phyloP scores from a whole-genome alignment of 1,140 invertebrate species.

The Calycopis cecrops region DNA sequence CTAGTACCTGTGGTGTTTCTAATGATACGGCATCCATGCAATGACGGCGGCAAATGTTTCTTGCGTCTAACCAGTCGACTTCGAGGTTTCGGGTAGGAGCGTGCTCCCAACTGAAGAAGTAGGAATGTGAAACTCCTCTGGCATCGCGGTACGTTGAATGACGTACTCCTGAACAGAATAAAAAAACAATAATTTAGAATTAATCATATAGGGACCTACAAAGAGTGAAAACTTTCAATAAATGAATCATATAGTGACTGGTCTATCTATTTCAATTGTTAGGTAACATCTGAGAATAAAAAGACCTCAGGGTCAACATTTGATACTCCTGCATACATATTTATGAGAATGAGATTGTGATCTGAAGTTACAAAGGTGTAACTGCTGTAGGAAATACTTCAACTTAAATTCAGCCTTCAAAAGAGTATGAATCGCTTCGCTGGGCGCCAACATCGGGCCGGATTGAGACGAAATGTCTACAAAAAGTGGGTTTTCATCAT shows the following conservation, averaged over 20 bases:
- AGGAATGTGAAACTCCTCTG: constrained; percentile 89
- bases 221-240: too few relatives aligned
- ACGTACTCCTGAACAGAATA: constrained; percentile 79
- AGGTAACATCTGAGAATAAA: too few relatives aligned
- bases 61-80: constrained; percentile 92
- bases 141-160: constrained; percentile 91
- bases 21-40: constrained; percentile 95
- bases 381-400: too few relatives aligned
- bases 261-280: too few relatives aligned
- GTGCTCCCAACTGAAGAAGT: constrained; percentile 96
- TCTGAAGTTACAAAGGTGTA: too few relatives aligned
- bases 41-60: constrained; percentile 93
- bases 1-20: constrained; percentile 87
- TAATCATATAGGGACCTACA: too few relatives aligned
- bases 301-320: too few relatives aligned
- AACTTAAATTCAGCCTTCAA: constrained; percentile 12
- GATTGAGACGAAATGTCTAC: not conserved
- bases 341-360: too few relatives aligned
- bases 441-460: not conserved
- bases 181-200: not conserved
- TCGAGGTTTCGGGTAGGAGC: constrained; percentile 88
- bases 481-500: not conserved
- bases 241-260: too few relatives aligned
- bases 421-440: not conserved
- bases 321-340: too few relatives aligned